Percentiles rank a stretch among this genome's conserved stretches.
Evolutionary conservation across 2,888 invertebrate genomes (phyloP).

Genomic region (Drosophila fulvimacula): DNA sequence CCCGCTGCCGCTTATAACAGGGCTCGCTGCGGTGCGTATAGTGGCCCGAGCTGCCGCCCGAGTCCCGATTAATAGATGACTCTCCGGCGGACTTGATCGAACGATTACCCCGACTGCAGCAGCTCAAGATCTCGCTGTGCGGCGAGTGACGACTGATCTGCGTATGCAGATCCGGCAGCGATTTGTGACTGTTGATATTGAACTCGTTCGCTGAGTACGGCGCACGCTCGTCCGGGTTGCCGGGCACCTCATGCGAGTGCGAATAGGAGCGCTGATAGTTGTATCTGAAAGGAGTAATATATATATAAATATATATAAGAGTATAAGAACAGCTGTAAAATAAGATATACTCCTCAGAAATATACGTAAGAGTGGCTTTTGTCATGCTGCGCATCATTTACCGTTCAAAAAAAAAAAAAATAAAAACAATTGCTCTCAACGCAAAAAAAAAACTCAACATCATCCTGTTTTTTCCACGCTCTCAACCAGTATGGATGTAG

Average conservation of each 20-base stretch:
- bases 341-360: background rate
- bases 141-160: slow-evolving; percentile 86
- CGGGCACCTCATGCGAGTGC: slow-evolving; percentile 88
- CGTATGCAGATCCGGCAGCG: slow-evolving; percentile 91
- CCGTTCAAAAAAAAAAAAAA: background rate
- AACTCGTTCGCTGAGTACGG: slow-evolving; percentile 84
- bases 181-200: slow-evolving; percentile 91
- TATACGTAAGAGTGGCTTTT: background rate
- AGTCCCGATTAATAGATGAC: slow-evolving; percentile 90
- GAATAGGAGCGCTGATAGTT: slow-evolving; percentile 87
- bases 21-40: slow-evolving; percentile 93
- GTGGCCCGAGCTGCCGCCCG: slow-evolving; percentile 93
- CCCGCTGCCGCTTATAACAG: slow-evolving; percentile 84
- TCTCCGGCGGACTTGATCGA: slow-evolving; percentile 86
- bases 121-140: slow-evolving; percentile 85
- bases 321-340: background rate
- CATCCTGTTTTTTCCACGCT: background rate
- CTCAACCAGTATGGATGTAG: background rate
- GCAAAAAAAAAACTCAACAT: background rate
- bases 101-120: slow-evolving; percentile 85
- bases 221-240: slow-evolving; percentile 86
- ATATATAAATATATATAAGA: background rate
- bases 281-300: slow-evolving; percentile 63
- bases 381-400: background rate
- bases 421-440: background rate